Conservation (phyloP, 2,797 vertebrate genomes). For the Molossus alvarezi region DNA sequence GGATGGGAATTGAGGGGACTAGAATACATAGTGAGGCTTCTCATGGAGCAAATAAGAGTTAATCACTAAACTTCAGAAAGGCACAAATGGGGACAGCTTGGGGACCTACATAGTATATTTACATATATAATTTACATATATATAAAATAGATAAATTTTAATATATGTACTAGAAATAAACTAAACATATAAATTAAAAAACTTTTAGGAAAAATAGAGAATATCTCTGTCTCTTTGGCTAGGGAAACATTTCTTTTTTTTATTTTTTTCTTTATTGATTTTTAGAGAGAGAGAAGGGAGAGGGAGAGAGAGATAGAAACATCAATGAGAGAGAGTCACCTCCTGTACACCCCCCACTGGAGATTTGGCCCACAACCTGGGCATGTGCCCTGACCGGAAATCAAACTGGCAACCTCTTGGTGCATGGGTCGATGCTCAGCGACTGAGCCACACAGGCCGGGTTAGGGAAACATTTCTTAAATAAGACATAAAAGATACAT, state of each 20-base stretch:
- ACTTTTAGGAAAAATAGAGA: slow-evolving; percentile 1
- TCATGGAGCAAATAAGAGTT: neutral
- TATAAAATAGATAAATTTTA: neutral
- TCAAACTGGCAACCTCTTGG: too few species aligned
- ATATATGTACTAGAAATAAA: neutral
- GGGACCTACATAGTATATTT: neutral
- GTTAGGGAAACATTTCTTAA: neutral
- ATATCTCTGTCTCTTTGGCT: neutral
- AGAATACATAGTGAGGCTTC: neutral
- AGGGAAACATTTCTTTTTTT: neutral
- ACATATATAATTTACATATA: neutral
- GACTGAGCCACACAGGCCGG: too few species aligned
- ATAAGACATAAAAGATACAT: neutral
- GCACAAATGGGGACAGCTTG: neutral
- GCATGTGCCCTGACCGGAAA: too few species aligned
- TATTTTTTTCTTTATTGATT: too few species aligned
- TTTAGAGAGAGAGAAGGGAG: too few species aligned
- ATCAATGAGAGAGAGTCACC: too few species aligned
- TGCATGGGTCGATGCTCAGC: too few species aligned
- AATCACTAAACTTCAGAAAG: neutral
- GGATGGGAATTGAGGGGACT: too few species aligned
- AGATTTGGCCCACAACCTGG: too few species aligned
- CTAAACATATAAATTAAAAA: slow-evolving; percentile 29
- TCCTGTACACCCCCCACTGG: too few species aligned
- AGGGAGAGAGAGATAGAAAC: too few species aligned